Conservation (phyloP, 2,113 vertebrate species). For the Neotoma lepida region DNA sequence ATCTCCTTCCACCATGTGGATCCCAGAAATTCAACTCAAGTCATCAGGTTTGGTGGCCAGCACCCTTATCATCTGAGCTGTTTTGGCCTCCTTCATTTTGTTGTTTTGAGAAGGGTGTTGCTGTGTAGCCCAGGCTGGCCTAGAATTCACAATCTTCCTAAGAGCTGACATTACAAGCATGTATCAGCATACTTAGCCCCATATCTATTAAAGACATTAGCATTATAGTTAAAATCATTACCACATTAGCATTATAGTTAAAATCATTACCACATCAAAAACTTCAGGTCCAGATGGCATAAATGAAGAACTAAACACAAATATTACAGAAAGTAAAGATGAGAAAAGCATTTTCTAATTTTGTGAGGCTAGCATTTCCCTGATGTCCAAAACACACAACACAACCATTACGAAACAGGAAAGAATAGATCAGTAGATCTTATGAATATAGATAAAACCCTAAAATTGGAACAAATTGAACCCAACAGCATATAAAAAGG, state of each 20-base stretch:
- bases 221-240: neutral
- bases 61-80: neutral
- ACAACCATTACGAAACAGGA: neutral
- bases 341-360: neutral
- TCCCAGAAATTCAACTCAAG: neutral
- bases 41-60: neutral
- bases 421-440: neutral
- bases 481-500: neutral
- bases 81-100: neutral
- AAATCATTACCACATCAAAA: neutral
- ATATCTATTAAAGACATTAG: neutral
- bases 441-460: neutral
- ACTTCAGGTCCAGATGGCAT: neutral
- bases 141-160: neutral
- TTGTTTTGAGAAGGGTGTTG: neutral
- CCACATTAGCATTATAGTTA: neutral
- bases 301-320: neutral
- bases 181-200: neutral
- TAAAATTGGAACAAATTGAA: neutral
- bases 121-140: neutral
- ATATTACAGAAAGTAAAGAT: neutral
- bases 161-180: neutral
- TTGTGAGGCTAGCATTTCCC: neutral
- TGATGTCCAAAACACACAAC: constrained; percentile 2
- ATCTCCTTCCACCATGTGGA: neutral